phyloP scores from a whole-genome alignment of 2,113 vertebrate genomes.

The Lagenorhynchus albirostris region DNA sequence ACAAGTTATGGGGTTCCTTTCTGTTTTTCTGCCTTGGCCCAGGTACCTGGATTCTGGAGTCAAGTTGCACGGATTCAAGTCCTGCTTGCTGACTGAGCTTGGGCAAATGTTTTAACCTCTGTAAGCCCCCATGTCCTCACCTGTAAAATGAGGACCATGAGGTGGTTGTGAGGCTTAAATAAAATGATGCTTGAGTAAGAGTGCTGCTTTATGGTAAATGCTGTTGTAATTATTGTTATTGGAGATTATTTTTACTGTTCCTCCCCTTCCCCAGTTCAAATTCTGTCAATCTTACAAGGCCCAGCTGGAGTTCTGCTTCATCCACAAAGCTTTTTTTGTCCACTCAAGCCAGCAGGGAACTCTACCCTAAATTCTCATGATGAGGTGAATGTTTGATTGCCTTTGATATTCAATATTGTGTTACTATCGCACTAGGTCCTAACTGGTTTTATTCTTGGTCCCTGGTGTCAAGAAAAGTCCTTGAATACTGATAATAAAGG shows the following conservation, averaged over 20 bases:
- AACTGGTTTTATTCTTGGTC: background rate
- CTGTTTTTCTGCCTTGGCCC: background rate
- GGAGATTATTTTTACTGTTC: background rate
- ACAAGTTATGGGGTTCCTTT: background rate
- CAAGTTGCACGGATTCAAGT: background rate
- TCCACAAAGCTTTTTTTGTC: background rate
- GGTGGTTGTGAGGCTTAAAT: background rate
- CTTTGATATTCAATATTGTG: background rate
- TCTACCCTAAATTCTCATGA: background rate
- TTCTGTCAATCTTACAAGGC: background rate
- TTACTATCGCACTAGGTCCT: background rate
- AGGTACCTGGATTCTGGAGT: background rate
- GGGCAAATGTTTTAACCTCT: background rate
- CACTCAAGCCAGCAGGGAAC: background rate
- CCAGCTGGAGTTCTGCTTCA: background rate
- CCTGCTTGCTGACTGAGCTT: background rate
- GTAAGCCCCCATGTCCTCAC: background rate
- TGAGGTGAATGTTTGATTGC: background rate
- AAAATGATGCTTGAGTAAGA: background rate
- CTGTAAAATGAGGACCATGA: background rate
- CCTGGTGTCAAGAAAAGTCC: background rate
- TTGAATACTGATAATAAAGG: background rate
- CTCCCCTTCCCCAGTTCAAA: background rate
- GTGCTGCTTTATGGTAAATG: background rate
- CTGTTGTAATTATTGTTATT: background rate